These are phyloP conservation scores for Sebastes melanostomus DNA, from an alignment of 2,797 vertebrate species.

Conservation along the genomic window DNA sequence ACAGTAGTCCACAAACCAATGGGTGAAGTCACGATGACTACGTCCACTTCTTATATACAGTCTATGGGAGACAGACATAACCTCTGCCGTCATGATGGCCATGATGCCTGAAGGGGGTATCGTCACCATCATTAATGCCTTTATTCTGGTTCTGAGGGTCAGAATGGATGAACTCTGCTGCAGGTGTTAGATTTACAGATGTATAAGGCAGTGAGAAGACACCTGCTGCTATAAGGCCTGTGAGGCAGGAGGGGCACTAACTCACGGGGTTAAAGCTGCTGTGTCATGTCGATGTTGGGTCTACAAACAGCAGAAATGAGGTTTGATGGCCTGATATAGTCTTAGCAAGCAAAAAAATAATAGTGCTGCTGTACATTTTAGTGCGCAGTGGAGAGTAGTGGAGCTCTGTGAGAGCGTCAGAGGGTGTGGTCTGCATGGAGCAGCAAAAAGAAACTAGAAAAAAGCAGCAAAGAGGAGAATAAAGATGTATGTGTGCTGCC, in stretches of 20 bases:
- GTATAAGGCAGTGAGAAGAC: not conserved
- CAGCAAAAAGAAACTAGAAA: not conserved
- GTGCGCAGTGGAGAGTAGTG: not conserved
- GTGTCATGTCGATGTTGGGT: not conserved
- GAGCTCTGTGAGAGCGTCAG: not conserved
- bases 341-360: not conserved
- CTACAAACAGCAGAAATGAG: not conserved
- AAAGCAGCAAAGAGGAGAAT: not conserved
- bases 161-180: not conserved
- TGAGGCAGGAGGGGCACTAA: not conserved
- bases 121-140: not conserved
- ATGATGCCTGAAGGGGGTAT: not conserved
- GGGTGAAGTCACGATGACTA: not conserved
- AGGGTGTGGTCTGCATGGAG: not conserved
- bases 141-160: not conserved
- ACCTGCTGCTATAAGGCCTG: not conserved
- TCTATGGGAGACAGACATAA: not conserved
- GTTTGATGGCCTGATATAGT: not conserved
- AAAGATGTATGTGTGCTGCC: not conserved
- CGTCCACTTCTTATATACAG: not conserved
- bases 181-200: not conserved
- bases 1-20: not conserved
- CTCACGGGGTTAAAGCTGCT: not conserved
- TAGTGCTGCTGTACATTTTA: not conserved
- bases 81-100: not conserved